Conservation (phyloP, 2,888 invertebrate genomes). For the Drosophila testacea region DNA sequence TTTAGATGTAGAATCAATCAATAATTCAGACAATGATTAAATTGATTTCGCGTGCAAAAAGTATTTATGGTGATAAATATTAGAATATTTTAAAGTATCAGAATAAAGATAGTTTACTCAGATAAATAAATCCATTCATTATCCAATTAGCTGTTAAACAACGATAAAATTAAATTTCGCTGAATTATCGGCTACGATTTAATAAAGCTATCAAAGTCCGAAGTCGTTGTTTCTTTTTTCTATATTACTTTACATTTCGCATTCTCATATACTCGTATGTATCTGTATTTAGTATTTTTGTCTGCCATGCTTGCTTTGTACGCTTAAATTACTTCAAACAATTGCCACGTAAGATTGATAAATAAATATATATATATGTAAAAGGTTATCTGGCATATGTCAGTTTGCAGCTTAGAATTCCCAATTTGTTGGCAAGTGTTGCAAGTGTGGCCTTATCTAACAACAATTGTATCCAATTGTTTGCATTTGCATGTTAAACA, state of each 20-base stretch:
- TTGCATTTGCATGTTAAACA: slow-evolving; percentile 46
- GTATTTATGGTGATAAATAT: too few species aligned
- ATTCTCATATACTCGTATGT: too few species aligned
- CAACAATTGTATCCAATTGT: slow-evolving; percentile 40
- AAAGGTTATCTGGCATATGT: slow-evolving; percentile 17
- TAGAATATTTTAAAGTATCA: too few species aligned
- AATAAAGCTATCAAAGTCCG: background rate
- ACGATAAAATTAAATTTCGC: too few species aligned
- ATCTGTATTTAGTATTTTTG: too few species aligned
- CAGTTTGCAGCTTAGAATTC: slow-evolving; percentile 4
- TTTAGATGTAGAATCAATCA: background rate
- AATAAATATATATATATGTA: slow-evolving; percentile 15
- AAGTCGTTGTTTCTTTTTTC: background rate
- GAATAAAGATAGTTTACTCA: too few species aligned
- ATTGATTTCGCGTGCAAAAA: background rate
- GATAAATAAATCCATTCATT: too few species aligned
- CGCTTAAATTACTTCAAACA: background rate
- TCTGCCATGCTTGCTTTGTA: too few species aligned
- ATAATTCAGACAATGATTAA: background rate
- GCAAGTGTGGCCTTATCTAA: slow-evolving; percentile 34
- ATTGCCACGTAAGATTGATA: slow-evolving; percentile 7
- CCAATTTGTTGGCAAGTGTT: slow-evolving; percentile 21
- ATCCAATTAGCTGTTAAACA: too few species aligned
- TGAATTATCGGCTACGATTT: background rate
- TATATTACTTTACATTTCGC: background rate